phyloP scores from a whole-genome alignment of 2,888 invertebrate species.

The Microctonus brassicae region DNA sequence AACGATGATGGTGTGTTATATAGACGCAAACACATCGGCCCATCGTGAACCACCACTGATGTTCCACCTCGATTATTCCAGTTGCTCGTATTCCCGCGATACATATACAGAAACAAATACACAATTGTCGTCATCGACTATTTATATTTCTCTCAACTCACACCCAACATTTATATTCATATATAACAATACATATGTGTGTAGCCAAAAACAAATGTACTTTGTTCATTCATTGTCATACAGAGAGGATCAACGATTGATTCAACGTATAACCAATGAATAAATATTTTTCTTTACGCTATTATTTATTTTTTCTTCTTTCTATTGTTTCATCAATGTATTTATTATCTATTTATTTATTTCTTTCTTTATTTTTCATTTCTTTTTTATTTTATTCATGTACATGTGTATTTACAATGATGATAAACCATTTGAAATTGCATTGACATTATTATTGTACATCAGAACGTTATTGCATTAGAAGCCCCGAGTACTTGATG shows the following conservation, averaged over 20 bases:
- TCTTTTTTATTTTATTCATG: conserved; percentile 7
- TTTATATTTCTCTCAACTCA: background rate
- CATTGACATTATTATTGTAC: conserved; percentile 36
- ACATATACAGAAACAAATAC: conserved; percentile 9
- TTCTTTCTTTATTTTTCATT: conserved; percentile 21
- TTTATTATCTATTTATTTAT: background rate
- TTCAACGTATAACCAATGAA: background rate
- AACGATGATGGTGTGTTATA: conserved; percentile 25
- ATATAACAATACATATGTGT: background rate
- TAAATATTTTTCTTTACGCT: background rate
- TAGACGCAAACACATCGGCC: conserved; percentile 27
- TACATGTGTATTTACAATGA: background rate
- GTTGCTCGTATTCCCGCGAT: conserved; percentile 42
- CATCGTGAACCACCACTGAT: conserved; percentile 49
- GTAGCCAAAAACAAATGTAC: background rate
- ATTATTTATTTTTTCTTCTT: background rate
- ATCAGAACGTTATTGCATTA: conserved; percentile 58
- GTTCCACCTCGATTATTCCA: conserved; percentile 55
- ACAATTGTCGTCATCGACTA: background rate
- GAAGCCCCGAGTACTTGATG: conserved; percentile 35
- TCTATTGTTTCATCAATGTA: background rate
- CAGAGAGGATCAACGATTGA: background rate
- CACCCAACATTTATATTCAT: background rate
- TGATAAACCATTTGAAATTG: conserved; percentile 29
- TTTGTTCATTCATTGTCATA: conserved; percentile 1